Evolutionary conservation across 2,113 vertebrate genomes (phyloP).

Genomic region (Halichoeres trimaculatus): DNA sequence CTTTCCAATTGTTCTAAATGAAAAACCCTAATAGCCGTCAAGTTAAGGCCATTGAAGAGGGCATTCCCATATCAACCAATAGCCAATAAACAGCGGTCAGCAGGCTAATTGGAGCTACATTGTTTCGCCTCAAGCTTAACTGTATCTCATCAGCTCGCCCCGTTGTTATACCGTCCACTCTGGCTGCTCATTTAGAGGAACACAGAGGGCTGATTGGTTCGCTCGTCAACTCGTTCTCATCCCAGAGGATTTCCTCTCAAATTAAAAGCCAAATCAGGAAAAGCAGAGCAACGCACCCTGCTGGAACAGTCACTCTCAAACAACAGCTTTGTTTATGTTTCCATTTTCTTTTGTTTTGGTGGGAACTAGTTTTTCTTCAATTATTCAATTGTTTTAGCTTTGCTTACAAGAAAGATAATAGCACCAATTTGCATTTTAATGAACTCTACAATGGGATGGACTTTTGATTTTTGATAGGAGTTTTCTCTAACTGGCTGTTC

Average conservation of each 20-base stretch:
- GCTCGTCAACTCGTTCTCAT: constrained; percentile 31
- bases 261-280: constrained; percentile 35
- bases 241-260: constrained; percentile 12
- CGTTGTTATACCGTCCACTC: constrained; percentile 48
- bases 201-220: constrained; percentile 31
- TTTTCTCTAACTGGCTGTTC: too few relatives aligned
- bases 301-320: neutral
- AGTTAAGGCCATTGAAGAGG: constrained; percentile 32
- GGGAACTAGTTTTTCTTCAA: neutral
- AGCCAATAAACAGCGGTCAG: constrained; percentile 42
- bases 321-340: constrained; percentile 1
- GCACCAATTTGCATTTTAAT: neutral
- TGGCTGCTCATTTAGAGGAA: constrained; percentile 46
- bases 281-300: neutral
- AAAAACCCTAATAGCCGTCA: constrained; percentile 15
- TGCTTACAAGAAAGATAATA: neutral
- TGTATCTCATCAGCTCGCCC: constrained; percentile 43
- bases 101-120: constrained; percentile 60
- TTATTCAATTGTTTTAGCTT: neutral
- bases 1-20: constrained; percentile 16
- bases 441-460: neutral
- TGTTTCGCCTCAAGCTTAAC: constrained; percentile 53
- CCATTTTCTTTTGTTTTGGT: neutral
- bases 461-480: neutral
- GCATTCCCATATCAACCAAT: constrained; percentile 28